Evolutionary conservation across 2,888 invertebrate genomes (phyloP).

Genomic region (Drosophila ustulata): DNA sequence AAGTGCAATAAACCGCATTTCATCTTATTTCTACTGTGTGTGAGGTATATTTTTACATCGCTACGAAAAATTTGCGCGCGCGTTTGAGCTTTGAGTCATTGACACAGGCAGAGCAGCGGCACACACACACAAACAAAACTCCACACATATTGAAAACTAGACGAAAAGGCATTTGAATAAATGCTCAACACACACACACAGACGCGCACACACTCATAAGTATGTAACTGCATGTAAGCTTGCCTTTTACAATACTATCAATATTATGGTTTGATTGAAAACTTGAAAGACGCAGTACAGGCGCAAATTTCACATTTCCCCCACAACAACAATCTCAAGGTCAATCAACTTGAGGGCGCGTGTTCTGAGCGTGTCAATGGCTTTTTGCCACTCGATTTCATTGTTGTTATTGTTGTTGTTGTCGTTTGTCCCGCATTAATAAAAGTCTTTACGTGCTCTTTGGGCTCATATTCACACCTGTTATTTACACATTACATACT

Average conservation of each 20-base stretch:
- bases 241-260: background rate
- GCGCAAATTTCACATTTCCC: conserved; percentile 40
- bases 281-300: conserved; percentile 37
- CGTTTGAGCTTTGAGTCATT: conserved; percentile 74
- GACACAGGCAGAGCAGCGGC: conserved; percentile 50
- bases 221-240: background rate
- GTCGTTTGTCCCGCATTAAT: conserved; percentile 7
- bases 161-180: conserved; percentile 22
- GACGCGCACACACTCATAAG: background rate
- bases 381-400: conserved; percentile 36
- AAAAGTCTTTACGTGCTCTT: conserved; percentile 19
- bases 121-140: conserved; percentile 14
- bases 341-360: conserved; percentile 69
- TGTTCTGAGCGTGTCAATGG: conserved; percentile 63
- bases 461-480: background rate
- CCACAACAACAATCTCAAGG: conserved; percentile 54
- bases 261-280: conserved; percentile 25
- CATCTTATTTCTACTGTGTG: conserved; percentile 40
- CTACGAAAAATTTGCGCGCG: conserved; percentile 61
- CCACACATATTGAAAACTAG: conserved; percentile 15
- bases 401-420: conserved; percentile 19
- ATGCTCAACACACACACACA: conserved; percentile 19
- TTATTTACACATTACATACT: background rate
- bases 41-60: conserved; percentile 61
- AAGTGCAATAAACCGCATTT: conserved; percentile 76